phyloP scores from a whole-genome alignment of 2,888 invertebrate species.

The Melanchra persicariae region DNA sequence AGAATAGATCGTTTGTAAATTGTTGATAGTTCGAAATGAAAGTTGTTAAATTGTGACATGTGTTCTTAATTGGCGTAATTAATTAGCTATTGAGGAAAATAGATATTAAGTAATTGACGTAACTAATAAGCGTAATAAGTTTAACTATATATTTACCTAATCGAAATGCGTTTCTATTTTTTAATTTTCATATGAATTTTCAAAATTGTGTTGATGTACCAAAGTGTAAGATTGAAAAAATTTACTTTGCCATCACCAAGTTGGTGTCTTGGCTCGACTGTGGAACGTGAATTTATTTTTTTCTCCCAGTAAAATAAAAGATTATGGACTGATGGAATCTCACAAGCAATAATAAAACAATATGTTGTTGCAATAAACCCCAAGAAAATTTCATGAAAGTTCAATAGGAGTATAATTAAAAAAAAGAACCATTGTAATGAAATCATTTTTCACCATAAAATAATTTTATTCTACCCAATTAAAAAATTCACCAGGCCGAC shows the following conservation, averaged over 20 bases:
- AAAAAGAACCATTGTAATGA: too few species aligned
- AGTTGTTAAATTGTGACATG: neutral
- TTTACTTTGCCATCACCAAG: neutral
- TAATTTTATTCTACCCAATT: neutral
- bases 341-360: neutral
- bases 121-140: neutral
- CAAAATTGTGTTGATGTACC: neutral
- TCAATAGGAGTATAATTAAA: too few species aligned
- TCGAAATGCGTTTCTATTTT: neutral
- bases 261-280: too few species aligned
- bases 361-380: too few species aligned
- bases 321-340: neutral
- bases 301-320: too few species aligned
- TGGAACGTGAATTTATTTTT: neutral
- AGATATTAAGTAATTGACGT: neutral
- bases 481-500: neutral
- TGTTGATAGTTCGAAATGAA: conserved; percentile 4
- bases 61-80: neutral
- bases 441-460: too few species aligned
- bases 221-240: neutral
- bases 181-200: neutral
- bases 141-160: neutral
- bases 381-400: too few species aligned
- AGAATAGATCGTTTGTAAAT: conserved; percentile 15
- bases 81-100: neutral